Evolutionary conservation across 1,140 invertebrate species (phyloP).

Genomic region (Propsilocerus akamusi): DNA sequence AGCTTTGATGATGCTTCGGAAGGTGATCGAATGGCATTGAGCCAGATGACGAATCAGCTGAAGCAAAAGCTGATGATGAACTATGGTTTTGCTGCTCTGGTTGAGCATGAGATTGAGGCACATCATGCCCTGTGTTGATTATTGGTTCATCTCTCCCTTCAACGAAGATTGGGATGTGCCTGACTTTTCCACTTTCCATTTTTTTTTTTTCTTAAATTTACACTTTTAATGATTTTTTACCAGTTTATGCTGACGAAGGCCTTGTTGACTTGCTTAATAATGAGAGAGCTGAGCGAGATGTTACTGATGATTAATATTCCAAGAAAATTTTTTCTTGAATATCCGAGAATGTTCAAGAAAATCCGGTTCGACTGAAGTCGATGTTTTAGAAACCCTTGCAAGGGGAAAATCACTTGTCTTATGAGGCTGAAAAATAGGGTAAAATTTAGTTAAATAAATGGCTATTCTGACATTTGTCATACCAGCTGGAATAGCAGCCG

Average conservation of each 20-base stretch:
- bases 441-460: no score
- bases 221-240: not conserved
- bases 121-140: slow-evolving; percentile 32
- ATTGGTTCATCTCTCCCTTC: slow-evolving; percentile 62
- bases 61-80: slow-evolving; percentile 16
- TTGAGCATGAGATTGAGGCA: slow-evolving; percentile 17
- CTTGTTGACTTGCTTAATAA: no score
- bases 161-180: slow-evolving; percentile 74
- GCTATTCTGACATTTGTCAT: slow-evolving; percentile 12
- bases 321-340: no score
- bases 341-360: no score
- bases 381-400: no score
- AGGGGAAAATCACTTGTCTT: no score
- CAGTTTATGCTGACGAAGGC: no score
- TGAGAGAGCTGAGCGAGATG: no score
- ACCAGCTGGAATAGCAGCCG: slow-evolving; percentile 23
- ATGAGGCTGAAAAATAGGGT: no score
- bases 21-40: not conserved
- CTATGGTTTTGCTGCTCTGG: slow-evolving; percentile 10
- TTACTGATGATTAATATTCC: no score
- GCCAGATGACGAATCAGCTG: not conserved
- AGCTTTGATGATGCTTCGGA: not conserved
- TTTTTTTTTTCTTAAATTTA: not conserved
- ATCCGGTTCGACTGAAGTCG: no score
- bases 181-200: slow-evolving; percentile 23